These are phyloP conservation scores for Carlito syrichta DNA, from an alignment of 2,113 vertebrate genomes.

Conservation along the genomic window DNA sequence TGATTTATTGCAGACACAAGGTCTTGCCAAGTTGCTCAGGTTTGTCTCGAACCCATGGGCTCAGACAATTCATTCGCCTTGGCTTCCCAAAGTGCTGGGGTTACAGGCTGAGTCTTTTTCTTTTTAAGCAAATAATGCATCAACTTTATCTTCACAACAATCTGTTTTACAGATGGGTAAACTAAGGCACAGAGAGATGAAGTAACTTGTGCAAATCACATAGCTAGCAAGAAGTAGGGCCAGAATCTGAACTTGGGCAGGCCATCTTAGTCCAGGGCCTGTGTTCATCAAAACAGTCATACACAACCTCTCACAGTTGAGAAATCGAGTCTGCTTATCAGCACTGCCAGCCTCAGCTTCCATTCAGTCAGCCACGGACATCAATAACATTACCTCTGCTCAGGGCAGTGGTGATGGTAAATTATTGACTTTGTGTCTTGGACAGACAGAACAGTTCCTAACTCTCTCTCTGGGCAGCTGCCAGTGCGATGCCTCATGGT, in stretches of 20 bases:
- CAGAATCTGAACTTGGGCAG: neutral
- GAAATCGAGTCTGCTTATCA: neutral
- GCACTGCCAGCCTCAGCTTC: neutral
- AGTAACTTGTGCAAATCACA: neutral
- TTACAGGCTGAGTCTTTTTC: too few relatives aligned
- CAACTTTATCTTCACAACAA: neutral
- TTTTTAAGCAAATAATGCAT: neutral
- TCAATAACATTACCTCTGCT: neutral
- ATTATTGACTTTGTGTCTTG: neutral
- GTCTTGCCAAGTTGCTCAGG: too few relatives aligned
- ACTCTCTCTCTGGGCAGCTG: neutral
- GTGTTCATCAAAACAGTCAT: neutral
- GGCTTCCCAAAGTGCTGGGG: too few relatives aligned
- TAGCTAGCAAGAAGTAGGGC: neutral
- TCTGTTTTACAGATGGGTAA: neutral
- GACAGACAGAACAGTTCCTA: neutral
- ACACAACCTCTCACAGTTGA: neutral
- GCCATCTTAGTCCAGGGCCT: too few relatives aligned
- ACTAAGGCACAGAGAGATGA: neutral
- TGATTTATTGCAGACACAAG: too few relatives aligned
- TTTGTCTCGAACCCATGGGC: too few relatives aligned
- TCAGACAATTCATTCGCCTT: too few relatives aligned
- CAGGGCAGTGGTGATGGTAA: neutral
- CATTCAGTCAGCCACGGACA: neutral
- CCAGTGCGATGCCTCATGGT: neutral